Conservation (phyloP, 2,888 invertebrate genomes). For the Rutpela maculata region DNA sequence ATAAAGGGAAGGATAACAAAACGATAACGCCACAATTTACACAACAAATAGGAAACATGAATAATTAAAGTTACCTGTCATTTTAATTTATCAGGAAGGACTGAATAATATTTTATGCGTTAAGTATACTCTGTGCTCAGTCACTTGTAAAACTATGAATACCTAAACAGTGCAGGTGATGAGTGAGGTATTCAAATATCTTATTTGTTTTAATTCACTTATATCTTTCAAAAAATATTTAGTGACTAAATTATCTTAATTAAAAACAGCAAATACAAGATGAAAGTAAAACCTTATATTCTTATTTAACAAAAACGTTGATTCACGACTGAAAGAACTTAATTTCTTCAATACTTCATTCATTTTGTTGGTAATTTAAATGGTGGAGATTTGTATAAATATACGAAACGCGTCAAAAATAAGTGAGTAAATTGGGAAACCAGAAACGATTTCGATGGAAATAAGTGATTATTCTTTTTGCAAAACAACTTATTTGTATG, state of each 20-base stretch:
- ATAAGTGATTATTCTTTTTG: background rate
- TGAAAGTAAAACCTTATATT: background rate
- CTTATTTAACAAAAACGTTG: background rate
- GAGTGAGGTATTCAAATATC: too few species aligned
- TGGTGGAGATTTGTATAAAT: background rate
- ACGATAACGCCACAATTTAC: conserved; percentile 22
- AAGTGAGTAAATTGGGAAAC: background rate
- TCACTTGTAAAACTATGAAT: background rate
- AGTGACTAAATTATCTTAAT: too few species aligned
- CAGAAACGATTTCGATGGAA: background rate
- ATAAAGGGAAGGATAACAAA: conserved; percentile 21
- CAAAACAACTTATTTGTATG: conserved; percentile 7
- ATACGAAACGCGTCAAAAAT: background rate
- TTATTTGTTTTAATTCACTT: too few species aligned
- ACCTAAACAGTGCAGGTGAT: too few species aligned
- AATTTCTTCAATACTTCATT: background rate
- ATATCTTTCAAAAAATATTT: too few species aligned
- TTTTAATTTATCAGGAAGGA: conserved; percentile 16
- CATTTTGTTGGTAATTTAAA: background rate
- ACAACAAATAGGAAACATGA: conserved; percentile 24
- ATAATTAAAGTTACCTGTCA: conserved; percentile 29
- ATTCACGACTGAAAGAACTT: background rate
- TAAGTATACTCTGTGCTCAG: background rate
- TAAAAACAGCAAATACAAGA: too few species aligned
- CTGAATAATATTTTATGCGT: background rate